Percentiles rank a stretch among this genome's conserved stretches.
Evolutionary conservation across 1,140 invertebrate genomes (phyloP).

Genomic region (Drosophila kurseongensis): DNA sequence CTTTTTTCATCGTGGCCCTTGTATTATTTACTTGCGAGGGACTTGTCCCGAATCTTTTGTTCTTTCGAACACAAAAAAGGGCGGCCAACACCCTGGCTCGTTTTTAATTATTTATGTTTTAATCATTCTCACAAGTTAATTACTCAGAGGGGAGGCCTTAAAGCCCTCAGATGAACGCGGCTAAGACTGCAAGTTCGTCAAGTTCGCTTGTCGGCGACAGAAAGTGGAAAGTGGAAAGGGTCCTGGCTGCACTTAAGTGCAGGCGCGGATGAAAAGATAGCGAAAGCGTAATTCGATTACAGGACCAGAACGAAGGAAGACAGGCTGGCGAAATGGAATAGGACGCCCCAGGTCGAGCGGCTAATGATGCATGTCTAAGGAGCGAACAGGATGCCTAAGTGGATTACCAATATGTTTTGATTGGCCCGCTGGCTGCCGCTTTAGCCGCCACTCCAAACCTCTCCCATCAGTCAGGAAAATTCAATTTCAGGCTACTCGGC

Average conservation of each 20-base stretch:
- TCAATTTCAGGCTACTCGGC: conserved; percentile 46
- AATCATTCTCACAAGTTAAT: conserved; percentile 67
- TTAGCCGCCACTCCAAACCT: not conserved
- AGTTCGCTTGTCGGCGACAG: conserved; percentile 3
- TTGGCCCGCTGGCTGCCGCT: conserved; percentile 21
- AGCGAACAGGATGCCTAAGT: conserved; percentile 46
- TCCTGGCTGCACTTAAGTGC: conserved; percentile 33
- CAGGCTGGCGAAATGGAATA: not conserved
- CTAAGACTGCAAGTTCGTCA: conserved; percentile 40
- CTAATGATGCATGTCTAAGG: conserved; percentile 62
- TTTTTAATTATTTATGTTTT: conserved; percentile 72
- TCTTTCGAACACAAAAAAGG: conserved; percentile 12
- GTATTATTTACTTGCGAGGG: conserved; percentile 40
- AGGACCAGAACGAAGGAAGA: conserved; percentile 16
- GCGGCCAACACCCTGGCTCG: conserved; percentile 13
- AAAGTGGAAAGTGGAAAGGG: conserved; percentile 19
- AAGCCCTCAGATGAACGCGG: conserved; percentile 2
- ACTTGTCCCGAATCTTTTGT: conserved; percentile 47
- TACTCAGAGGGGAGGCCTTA: conserved; percentile 20
- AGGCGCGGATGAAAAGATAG: conserved; percentile 15
- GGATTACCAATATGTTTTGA: conserved; percentile 74
- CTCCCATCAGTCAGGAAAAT: conserved; percentile 29
- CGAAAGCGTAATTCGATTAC: conserved; percentile 58
- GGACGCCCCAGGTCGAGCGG: not conserved
- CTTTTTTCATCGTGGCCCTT: conserved; percentile 12